These are phyloP conservation scores for Caenorhabditis remanei DNA, from an alignment of 1,140 invertebrate genomes.

Conservation along the genomic window DNA sequence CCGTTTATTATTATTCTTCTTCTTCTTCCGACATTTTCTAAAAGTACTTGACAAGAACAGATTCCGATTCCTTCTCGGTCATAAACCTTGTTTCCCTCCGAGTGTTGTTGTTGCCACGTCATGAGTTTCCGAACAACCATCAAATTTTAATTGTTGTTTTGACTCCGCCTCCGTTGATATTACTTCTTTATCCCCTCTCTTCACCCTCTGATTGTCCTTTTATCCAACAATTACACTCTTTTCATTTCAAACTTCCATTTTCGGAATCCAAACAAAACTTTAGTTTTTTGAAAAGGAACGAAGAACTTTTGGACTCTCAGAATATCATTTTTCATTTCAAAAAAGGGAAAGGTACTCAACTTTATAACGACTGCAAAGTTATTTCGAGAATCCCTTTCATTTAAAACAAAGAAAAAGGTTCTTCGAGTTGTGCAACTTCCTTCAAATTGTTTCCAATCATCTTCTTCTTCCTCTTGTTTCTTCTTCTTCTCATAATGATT, in stretches of 20 bases:
- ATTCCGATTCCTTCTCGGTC: slow-evolving; percentile 29
- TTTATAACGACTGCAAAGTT: too few species aligned
- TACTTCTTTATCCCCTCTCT: not conserved
- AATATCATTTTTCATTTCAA: not conserved
- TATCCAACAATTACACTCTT: not conserved
- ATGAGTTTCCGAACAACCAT: slow-evolving; percentile 46
- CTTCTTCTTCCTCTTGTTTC: not conserved
- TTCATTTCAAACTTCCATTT: not conserved
- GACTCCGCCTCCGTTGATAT: slow-evolving; percentile 30
- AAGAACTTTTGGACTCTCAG: not conserved
- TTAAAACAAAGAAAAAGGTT: not conserved
- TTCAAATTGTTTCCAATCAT: slow-evolving; percentile 8
- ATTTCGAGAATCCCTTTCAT: too few species aligned
- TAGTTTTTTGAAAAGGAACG: not conserved
- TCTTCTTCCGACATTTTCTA: not conserved
- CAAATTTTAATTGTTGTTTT: slow-evolving; percentile 43
- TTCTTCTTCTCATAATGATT: not conserved
- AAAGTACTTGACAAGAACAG: slow-evolving; percentile 35
- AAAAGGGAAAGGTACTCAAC: too few species aligned
- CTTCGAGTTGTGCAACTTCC: not conserved
- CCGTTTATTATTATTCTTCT: slow-evolving; percentile 4
- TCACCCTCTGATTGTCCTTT: not conserved
- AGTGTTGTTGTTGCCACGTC: slow-evolving; percentile 53
- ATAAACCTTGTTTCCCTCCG: slow-evolving; percentile 50
- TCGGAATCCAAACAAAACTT: not conserved